These are phyloP conservation scores for Eupithecia subumbrata DNA, from an alignment of 2,888 invertebrate genomes.

Conservation along the genomic window DNA sequence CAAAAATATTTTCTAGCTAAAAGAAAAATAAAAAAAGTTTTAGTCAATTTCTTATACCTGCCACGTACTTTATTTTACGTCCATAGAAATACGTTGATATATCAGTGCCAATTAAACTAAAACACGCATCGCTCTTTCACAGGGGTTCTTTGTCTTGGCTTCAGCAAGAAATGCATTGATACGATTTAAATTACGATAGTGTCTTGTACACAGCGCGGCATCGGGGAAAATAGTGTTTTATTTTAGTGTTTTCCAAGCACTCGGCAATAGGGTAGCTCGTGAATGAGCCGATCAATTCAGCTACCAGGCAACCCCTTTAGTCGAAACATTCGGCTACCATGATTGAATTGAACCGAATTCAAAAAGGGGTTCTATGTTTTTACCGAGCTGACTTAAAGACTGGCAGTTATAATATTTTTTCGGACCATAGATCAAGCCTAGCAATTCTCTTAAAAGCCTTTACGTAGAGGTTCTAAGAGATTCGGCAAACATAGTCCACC, in stretches of 20 bases:
- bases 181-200: conserved; percentile 53
- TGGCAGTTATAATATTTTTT: not conserved
- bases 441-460: not conserved
- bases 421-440: not conserved
- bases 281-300: not conserved
- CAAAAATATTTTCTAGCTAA: not conserved
- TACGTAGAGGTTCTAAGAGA: not conserved
- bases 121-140: not conserved
- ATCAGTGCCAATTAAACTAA: not conserved
- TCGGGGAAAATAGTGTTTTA: conserved; percentile 54
- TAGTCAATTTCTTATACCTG: not conserved
- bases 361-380: not conserved
- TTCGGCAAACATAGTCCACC: not conserved
- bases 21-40: too few species aligned
- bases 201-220: conserved; percentile 46
- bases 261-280: not conserved
- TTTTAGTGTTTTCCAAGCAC: conserved; percentile 57
- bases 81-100: not conserved
- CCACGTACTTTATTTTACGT: not conserved
- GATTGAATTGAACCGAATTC: not conserved
- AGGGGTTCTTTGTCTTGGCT: conserved; percentile 19
- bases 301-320: not conserved
- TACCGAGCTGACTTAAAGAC: not conserved
- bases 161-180: conserved; percentile 35
- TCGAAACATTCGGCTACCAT: conserved; percentile 1